Percentiles rank a stretch among this genome's conserved stretches.
phyloP scores from a whole-genome alignment of 2,888 invertebrate genomes.

The Oxyteleia sp. region DNA sequence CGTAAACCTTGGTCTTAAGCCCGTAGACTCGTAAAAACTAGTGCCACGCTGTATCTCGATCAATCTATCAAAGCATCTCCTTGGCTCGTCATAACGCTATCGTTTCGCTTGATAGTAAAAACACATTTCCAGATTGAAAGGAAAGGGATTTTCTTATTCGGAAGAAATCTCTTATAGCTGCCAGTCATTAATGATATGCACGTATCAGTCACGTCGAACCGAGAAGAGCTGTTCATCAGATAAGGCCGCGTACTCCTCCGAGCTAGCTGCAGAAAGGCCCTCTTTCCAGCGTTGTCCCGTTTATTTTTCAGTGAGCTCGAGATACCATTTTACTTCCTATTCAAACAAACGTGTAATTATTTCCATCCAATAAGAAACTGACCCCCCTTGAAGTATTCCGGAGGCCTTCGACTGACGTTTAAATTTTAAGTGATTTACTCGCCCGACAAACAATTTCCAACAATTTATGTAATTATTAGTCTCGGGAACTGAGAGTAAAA shows the following conservation, averaged over 20 bases:
- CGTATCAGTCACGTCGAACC: constrained; percentile 69
- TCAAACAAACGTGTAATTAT: constrained; percentile 79
- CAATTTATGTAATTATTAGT: constrained; percentile 56
- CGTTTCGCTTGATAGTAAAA: background rate
- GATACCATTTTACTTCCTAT: constrained; percentile 74
- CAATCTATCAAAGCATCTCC: too few species aligned
- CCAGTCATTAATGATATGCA: constrained; percentile 68
- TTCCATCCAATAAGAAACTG: constrained; percentile 77
- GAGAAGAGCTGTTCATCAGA: constrained; percentile 75
- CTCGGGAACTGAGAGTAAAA: background rate
- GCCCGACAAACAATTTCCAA: constrained; percentile 53
- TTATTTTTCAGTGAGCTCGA: constrained; percentile 81
- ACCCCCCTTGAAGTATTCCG: constrained; percentile 65
- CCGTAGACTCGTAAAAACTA: too few species aligned
- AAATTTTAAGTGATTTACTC: constrained; percentile 62
- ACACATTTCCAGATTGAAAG: constrained; percentile 52
- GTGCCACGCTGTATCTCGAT: too few species aligned
- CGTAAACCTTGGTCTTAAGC: too few species aligned
- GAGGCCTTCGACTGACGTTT: constrained; percentile 64
- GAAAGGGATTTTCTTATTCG: constrained; percentile 40
- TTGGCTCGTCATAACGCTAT: too few species aligned
- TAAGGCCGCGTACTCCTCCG: constrained; percentile 68
- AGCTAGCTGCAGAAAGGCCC: constrained; percentile 47
- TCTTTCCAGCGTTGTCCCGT: constrained; percentile 77
- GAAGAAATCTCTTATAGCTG: constrained; percentile 56